Evolutionary conservation across 2,113 vertebrate species (phyloP).

Genomic region (Propithecus coquereli): DNA sequence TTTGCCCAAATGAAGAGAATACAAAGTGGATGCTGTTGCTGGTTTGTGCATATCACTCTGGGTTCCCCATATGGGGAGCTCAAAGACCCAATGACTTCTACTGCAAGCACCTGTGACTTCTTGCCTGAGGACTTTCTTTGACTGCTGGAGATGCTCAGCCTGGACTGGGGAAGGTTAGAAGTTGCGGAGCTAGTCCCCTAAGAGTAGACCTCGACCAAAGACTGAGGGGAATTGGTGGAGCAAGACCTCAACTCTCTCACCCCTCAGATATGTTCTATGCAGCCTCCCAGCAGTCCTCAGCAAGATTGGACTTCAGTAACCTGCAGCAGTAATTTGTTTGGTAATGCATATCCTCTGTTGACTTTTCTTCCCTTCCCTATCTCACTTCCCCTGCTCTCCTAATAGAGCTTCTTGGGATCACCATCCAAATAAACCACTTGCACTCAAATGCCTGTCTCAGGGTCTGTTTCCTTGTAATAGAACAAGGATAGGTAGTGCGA

Average conservation of each 20-base stretch:
- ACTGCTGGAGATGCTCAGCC: neutral
- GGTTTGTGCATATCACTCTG: neutral
- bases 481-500: too few species aligned
- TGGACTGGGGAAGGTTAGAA: neutral
- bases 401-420: neutral
- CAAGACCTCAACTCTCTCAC: neutral
- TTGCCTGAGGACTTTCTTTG: neutral
- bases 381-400: neutral
- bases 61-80: too few species aligned
- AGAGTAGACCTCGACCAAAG: neutral
- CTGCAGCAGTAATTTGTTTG: neutral
- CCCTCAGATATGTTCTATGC: neutral
- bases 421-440: neutral
- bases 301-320: neutral
- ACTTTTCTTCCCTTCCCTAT: neutral
- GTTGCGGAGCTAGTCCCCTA: neutral
- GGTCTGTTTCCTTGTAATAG: neutral
- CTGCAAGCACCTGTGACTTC: neutral
- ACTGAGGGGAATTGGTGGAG: neutral
- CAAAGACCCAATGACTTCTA: neutral
- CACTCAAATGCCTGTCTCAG: neutral
- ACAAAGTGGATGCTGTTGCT: neutral
- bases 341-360: neutral
- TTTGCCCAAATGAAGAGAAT: neutral
- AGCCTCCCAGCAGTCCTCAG: neutral